These are phyloP conservation scores for Ochotona curzoniae DNA, from an alignment of 2,113 vertebrate species.

Conservation along the genomic window DNA sequence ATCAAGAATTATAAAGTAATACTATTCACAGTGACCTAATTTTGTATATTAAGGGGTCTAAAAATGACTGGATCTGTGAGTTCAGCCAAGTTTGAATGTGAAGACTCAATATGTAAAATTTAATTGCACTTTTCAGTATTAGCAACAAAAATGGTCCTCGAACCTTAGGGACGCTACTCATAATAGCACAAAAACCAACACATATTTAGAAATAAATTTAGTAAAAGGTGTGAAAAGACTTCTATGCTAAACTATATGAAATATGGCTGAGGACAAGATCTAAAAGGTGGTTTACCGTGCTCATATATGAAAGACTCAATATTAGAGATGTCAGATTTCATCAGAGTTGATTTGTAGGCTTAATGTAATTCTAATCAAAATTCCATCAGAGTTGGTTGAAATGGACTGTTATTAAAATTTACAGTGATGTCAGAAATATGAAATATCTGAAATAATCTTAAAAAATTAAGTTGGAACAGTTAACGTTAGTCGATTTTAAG, in stretches of 20 bases:
- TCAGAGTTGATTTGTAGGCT: neutral
- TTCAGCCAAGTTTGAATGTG: neutral
- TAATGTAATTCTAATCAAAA: neutral
- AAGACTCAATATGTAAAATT: neutral
- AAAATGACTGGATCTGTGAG: neutral
- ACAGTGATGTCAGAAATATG: neutral
- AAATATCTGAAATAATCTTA: neutral
- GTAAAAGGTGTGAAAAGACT: neutral
- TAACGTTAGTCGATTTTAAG: neutral
- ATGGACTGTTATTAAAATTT: neutral
- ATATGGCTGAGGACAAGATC: neutral
- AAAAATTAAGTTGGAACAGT: neutral
- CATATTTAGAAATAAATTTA: conserved; percentile 8
- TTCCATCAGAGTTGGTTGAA: neutral
- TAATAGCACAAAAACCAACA: neutral
- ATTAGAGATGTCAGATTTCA: neutral
- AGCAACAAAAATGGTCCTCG: neutral
- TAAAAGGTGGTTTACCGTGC: neutral
- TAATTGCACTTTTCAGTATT: neutral
- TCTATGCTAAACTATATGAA: neutral
- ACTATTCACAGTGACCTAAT: neutral
- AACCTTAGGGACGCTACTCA: neutral
- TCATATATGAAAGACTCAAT: neutral
- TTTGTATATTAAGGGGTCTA: neutral
- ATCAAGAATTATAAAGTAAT: neutral